Percentiles rank a stretch among this genome's conserved stretches.
These are phyloP conservation scores for Acrobasis suavella DNA, from an alignment of 2,888 invertebrate genomes.

Conservation along the genomic window DNA sequence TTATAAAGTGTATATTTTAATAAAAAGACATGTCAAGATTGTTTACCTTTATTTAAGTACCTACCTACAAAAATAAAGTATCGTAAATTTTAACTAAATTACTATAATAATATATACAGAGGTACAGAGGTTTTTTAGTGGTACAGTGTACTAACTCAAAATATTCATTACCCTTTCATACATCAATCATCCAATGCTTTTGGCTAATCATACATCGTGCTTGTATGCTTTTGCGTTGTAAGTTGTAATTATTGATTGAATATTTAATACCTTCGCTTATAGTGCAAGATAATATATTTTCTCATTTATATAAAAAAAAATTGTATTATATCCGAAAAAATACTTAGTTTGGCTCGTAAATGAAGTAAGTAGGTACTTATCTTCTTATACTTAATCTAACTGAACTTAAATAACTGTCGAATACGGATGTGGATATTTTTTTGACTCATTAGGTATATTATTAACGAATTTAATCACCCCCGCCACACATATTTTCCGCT, in stretches of 20 bases:
- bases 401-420: no score
- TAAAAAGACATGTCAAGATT: no score
- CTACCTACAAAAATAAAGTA: no score
- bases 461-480: no score
- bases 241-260: not conserved
- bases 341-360: not conserved
- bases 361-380: not conserved
- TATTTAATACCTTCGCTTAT: not conserved
- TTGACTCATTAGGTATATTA: no score
- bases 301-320: not conserved
- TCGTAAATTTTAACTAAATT: no score
- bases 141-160: not conserved
- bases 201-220: not conserved
- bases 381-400: no score
- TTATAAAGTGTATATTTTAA: no score
- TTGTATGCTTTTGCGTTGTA: constrained; percentile 1
- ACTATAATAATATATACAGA: no score
- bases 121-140: constrained; percentile 6
- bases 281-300: not conserved
- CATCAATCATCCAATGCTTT: constrained; percentile 13
- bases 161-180: constrained; percentile 6
- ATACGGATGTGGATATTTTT: no score
- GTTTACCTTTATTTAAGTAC: no score
- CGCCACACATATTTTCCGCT: no score
- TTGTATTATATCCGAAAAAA: not conserved